These are phyloP conservation scores for Pterois miles DNA, from an alignment of 2,797 vertebrate species.

Conservation along the genomic window DNA sequence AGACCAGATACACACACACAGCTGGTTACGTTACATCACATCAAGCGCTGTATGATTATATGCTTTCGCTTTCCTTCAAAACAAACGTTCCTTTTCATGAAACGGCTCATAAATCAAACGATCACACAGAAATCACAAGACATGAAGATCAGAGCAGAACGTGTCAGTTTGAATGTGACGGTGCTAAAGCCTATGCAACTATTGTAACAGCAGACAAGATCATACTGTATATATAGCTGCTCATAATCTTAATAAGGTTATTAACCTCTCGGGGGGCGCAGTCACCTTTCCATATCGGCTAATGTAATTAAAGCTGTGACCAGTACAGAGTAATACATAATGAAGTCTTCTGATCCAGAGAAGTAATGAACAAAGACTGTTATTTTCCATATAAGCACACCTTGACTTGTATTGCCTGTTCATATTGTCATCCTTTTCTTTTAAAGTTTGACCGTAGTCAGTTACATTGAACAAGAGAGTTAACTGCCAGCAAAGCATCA, in stretches of 20 bases:
- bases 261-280: constrained; percentile 14
- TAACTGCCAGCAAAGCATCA: not conserved
- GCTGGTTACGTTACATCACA: not conserved
- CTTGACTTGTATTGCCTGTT: not conserved
- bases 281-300: constrained; percentile 8
- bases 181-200: not conserved
- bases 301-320: constrained; percentile 32
- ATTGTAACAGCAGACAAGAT: not conserved
- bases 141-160: not conserved
- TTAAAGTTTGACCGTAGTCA: not conserved
- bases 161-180: not conserved
- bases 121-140: constrained; percentile 8
- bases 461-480: not conserved
- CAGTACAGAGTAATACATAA: not conserved
- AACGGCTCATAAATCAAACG: not conserved
- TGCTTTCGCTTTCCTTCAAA: not conserved
- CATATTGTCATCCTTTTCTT: not conserved
- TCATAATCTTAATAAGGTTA: constrained; percentile 31
- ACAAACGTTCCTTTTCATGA: not conserved
- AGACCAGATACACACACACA: constrained; percentile 22
- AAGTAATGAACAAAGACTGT: not conserved
- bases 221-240: constrained; percentile 5
- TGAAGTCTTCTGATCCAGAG: not conserved
- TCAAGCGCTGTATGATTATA: not conserved
- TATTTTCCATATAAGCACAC: not conserved